Base-by-base conservation (phyloP, 2,888 invertebrate species). In the Mythimna lalbum region DNA sequence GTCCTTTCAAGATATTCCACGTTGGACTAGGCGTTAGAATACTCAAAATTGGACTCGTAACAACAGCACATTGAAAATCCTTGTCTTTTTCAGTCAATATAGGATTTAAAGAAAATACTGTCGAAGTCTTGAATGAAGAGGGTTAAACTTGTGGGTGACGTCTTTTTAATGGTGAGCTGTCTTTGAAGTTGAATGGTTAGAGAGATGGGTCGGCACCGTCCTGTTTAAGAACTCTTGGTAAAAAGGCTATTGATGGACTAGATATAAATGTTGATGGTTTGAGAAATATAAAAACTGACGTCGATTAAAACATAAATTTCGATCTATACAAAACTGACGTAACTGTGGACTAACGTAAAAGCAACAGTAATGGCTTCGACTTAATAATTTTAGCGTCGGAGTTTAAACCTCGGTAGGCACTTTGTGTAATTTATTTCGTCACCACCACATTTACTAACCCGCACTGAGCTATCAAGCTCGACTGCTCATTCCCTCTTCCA, bases 101-200 rank as follows among this genome's bases (percentile, higher is more conserved):
- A 59, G 61, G 53, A 27, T 55, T 57, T 23, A 62, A 70, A 72
- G 74, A 71, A 81, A 81, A 84, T 69, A 60, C 64, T 78, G 61
- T 84, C 79, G 62, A 65, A 62, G 36, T 71, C 60, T 10, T 71
- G 74, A 74, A 65, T 81, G 79, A 82, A 78, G 67, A 84, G 79
- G 82, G 81, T 82, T 68, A 68, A 70, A 69, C 69, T 50, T 82
- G 82, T 55, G 60, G 56, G 59, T 82, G 84, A 84, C 81, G 52
- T 82, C 43, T 67, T 74, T 74, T 74, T 84, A 82, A 82, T 71
- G 71, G 69, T 31, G 10, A 47, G 59, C 61, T 66, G 67, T 84
- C 69, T 70, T 78, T 71, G 72, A 67, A 64, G 33, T 74, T 39
- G 39, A 69, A 57, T 63, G 56, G 12, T 53, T 56, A 9, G 31